Percentiles rank a stretch among this genome's conserved stretches.
phyloP scores from a whole-genome alignment of 2,113 vertebrate species.

The Pelecanus crispus region DNA sequence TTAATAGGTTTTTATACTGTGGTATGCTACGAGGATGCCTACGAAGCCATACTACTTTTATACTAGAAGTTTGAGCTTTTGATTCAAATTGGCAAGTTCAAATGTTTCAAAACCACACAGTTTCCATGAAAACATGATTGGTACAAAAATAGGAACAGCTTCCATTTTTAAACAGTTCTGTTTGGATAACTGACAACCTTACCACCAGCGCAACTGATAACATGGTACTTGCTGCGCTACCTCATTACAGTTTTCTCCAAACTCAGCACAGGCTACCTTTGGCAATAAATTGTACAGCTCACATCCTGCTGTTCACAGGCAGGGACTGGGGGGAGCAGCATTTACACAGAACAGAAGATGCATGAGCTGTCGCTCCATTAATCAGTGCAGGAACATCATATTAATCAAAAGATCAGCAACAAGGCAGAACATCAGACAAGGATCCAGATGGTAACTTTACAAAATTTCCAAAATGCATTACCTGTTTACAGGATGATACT shows the following conservation, averaged over 20 bases:
- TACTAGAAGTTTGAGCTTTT: background rate
- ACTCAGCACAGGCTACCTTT: background rate
- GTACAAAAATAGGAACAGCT: background rate
- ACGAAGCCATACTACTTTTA: background rate
- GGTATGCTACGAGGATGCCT: background rate
- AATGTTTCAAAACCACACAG: background rate
- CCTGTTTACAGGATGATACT: background rate
- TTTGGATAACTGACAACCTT: background rate
- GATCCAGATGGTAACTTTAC: background rate
- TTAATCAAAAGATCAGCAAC: conserved; percentile 29
- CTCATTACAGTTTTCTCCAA: background rate
- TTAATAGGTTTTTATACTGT: background rate
- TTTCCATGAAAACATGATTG: background rate
- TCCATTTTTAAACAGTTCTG: background rate
- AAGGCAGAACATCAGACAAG: background rate
- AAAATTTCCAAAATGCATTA: background rate
- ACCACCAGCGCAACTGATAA: background rate
- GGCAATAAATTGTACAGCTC: conserved; percentile 15
- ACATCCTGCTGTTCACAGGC: background rate
- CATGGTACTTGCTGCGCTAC: background rate
- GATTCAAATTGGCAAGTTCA: background rate
- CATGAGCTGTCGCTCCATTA: conserved; percentile 30
- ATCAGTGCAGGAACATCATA: background rate
- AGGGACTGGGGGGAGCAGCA: background rate
- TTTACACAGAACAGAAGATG: conserved; percentile 18